Conservation (phyloP, 2,113 vertebrate species). For the Cercocebus atys region DNA sequence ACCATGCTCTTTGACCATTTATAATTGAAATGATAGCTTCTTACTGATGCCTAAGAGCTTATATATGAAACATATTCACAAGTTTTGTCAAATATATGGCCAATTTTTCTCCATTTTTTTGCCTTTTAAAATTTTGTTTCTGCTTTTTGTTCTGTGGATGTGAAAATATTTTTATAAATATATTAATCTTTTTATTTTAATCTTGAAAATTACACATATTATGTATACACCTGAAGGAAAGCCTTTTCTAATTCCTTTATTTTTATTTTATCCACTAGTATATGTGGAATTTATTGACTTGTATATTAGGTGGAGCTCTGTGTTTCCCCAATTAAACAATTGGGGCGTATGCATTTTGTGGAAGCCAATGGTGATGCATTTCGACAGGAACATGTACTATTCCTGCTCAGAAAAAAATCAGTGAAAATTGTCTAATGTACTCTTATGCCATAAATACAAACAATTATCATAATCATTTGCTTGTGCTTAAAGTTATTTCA, state of each 20-base stretch:
- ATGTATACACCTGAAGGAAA: not conserved
- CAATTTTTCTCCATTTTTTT: not conserved
- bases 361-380: not conserved
- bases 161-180: not conserved
- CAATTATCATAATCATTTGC: not conserved
- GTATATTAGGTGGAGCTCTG: not conserved
- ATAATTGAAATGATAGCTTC: not conserved
- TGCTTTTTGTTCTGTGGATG: not conserved
- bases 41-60: not conserved
- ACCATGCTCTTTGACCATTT: not conserved
- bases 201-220: not conserved
- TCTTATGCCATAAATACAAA: not conserved
- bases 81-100: not conserved
- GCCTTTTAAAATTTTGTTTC: not conserved
- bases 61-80: not conserved
- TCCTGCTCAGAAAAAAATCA: not conserved
- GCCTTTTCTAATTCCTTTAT: not conserved
- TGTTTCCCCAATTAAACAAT: not conserved
- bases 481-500: not conserved
- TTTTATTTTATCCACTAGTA: not conserved
- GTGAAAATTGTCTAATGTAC: not conserved
- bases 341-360: not conserved
- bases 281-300: not conserved
- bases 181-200: not conserved
- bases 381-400: not conserved